Conservation (phyloP, 2,888 invertebrate species). For the Phoenoteleia sp. region DNA sequence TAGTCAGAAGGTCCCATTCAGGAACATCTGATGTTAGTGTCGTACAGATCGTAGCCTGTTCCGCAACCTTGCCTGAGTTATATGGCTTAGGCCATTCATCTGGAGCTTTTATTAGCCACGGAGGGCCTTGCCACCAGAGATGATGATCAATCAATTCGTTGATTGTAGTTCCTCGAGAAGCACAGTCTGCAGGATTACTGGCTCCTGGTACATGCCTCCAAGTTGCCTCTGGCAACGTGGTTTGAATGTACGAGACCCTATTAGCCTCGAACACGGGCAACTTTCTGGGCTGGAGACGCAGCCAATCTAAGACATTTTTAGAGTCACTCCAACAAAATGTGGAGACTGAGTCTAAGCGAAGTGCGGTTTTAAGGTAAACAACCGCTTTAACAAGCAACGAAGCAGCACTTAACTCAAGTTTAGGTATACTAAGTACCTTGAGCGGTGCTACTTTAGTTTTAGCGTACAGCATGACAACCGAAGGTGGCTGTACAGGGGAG, state of each 20-base stretch:
- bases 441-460: conserved; percentile 10
- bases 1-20: background rate
- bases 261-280: conserved; percentile 5
- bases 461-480: background rate
- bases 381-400: background rate
- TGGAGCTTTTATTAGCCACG: background rate
- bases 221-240: background rate
- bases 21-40: background rate
- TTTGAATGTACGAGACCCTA: conserved; percentile 17
- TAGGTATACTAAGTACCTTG: background rate
- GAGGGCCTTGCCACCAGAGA: conserved; percentile 1
- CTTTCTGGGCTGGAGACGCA: background rate
- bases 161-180: background rate
- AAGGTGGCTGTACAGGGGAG: too few species aligned
- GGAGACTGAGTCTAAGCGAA: too few species aligned
- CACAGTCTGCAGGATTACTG: background rate
- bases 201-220: background rate
- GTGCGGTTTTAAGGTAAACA: background rate
- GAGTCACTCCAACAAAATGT: conserved; percentile 22
- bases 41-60: too few species aligned
- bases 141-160: background rate
- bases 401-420: background rate
- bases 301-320: background rate
- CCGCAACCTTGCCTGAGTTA: too few species aligned
- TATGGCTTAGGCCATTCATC: background rate